A percentile compares a stretch with the other conserved stretches of the same genome.
phyloP scores from a whole-genome alignment of 2,888 invertebrate genomes.

The Spisula solida region DNA sequence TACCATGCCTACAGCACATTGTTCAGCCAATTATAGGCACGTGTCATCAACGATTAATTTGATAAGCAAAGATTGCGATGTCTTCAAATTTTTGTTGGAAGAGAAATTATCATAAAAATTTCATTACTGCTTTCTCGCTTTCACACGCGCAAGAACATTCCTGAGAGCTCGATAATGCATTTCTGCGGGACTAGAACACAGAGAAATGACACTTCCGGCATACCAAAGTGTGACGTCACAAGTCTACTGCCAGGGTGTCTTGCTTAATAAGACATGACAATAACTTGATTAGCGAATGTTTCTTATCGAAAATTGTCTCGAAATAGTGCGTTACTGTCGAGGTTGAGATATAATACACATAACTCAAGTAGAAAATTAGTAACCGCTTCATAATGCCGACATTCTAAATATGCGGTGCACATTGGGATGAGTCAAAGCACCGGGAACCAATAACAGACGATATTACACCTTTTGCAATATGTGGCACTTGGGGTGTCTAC shows the following conservation, averaged over 20 bases:
- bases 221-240: not conserved
- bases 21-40: not conserved
- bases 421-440: not conserved
- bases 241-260: not conserved
- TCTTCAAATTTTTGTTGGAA: not conserved
- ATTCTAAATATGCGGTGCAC: not conserved
- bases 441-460: not conserved
- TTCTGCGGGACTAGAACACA: not conserved
- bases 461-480: not conserved
- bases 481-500: not conserved
- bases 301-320: not conserved
- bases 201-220: constrained; percentile 27
- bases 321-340: not conserved
- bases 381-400: not conserved
- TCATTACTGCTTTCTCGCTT: constrained; percentile 12
- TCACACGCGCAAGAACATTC: constrained; percentile 21
- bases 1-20: not conserved
- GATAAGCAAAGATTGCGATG: constrained; percentile 14
- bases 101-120: not conserved
- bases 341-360: not conserved
- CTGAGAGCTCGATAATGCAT: constrained; percentile 8
- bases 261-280: not conserved
- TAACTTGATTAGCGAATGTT: constrained; percentile 5
- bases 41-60: not conserved
- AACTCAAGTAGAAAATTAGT: not conserved